These are phyloP conservation scores for Sialia sialis DNA, from an alignment of 2,113 vertebrate species.

Conservation along the genomic window DNA sequence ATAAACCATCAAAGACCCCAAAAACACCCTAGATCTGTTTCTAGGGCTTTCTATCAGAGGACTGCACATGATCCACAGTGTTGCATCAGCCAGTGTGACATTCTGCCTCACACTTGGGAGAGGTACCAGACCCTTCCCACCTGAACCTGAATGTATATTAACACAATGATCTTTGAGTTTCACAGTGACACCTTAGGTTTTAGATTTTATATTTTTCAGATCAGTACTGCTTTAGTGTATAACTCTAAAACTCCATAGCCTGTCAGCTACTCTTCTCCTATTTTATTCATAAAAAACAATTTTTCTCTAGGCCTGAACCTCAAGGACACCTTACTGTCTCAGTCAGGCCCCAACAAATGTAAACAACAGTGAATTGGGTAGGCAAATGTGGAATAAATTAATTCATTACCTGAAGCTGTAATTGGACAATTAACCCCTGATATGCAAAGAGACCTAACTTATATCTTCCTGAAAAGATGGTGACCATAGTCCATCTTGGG, in stretches of 20 bases:
- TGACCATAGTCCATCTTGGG: accelerated
- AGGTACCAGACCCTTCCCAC: accelerated
- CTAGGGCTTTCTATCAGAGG: not conserved
- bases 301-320: not conserved
- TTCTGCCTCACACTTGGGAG: accelerated
- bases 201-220: not conserved
- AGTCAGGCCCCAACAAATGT: not conserved
- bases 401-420: not conserved
- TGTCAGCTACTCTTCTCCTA: not conserved
- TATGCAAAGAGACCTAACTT: not conserved
- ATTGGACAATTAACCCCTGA: not conserved
- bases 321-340: not conserved
- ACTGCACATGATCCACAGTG: not conserved
- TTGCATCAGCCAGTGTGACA: not conserved
- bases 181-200: not conserved
- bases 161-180: not conserved
- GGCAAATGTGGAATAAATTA: not conserved
- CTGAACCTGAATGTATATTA: not conserved
- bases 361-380: not conserved
- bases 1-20: not conserved
- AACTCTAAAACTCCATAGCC: not conserved
- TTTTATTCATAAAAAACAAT: not conserved
- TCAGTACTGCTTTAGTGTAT: not conserved
- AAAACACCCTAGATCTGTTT: not conserved
- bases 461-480: not conserved